Conservation (phyloP, 2,797 vertebrate genomes). For the Sebastes ruberrimus region DNA sequence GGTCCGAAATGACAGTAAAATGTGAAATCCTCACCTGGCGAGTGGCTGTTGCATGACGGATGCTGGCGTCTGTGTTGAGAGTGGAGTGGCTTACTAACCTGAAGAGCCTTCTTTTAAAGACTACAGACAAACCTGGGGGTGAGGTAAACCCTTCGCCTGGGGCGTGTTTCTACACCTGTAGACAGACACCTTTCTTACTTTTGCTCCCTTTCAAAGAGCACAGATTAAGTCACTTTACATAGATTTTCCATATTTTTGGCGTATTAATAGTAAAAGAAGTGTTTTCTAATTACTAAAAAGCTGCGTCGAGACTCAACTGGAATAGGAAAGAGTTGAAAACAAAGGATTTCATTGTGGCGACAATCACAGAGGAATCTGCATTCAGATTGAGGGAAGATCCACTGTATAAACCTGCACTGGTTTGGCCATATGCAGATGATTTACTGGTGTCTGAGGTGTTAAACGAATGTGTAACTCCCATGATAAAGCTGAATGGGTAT, state of each 20-base stretch:
- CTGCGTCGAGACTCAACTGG: background rate
- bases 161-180: background rate
- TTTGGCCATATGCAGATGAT: no score
- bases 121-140: accelerated
- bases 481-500: no score
- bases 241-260: background rate
- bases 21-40: constrained; percentile 1
- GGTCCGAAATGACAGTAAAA: background rate
- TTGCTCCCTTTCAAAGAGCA: background rate
- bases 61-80: background rate
- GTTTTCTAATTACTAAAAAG: background rate
- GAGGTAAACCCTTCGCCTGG: accelerated
- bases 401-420: no score
- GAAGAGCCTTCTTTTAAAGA: background rate
- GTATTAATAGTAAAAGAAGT: background rate
- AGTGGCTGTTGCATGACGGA: background rate
- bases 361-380: background rate
- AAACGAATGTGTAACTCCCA: no score
- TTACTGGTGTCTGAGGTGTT: no score
- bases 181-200: background rate
- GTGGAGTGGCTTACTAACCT: background rate
- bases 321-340: background rate
- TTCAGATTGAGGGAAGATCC: background rate
- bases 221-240: no score
- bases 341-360: background rate